phyloP scores from a whole-genome alignment of 2,888 invertebrate genomes.

The Acleris literana region DNA sequence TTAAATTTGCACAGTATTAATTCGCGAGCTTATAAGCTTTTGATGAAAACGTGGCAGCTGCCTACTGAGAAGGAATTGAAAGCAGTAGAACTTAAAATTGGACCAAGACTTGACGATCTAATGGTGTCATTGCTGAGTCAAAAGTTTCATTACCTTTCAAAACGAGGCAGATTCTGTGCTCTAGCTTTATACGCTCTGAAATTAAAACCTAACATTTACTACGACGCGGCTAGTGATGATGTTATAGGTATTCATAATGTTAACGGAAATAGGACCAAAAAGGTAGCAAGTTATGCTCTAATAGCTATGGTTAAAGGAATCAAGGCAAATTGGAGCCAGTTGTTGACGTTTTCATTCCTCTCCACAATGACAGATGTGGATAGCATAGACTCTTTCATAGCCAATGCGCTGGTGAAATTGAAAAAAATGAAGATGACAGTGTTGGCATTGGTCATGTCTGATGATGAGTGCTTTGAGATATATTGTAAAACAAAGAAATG shows the following conservation, averaged over 20 bases:
- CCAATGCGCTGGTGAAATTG: slow-evolving; percentile 3
- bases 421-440: not conserved
- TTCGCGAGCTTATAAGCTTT: slow-evolving; percentile 14
- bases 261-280: slow-evolving; percentile 9
- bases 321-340: slow-evolving; percentile 6
- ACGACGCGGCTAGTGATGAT: slow-evolving; percentile 21
- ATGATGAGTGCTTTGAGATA: not conserved
- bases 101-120: slow-evolving; percentile 9
- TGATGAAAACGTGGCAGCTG: slow-evolving; percentile 9
- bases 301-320: slow-evolving; percentile 17
- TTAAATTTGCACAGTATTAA: slow-evolving; percentile 16
- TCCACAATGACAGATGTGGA: slow-evolving; percentile 12
- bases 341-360: slow-evolving; percentile 2
- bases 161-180: slow-evolving; percentile 8
- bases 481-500: slow-evolving; percentile 15
- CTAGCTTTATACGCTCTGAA: slow-evolving; percentile 5
- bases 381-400: slow-evolving; percentile 6
- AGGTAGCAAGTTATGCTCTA: slow-evolving; percentile 11
- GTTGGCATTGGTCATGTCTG: slow-evolving; percentile 12
- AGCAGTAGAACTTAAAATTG: slow-evolving; percentile 3
- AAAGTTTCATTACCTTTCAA: slow-evolving; percentile 9
- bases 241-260: slow-evolving; percentile 20
- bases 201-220: slow-evolving; percentile 14
- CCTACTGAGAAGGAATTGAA: slow-evolving; percentile 14
- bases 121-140: not conserved